Percentiles rank a stretch among this genome's conserved stretches.
Evolutionary conservation across 2,888 invertebrate genomes (phyloP).

Genomic region (Hydropsyche betteni): DNA sequence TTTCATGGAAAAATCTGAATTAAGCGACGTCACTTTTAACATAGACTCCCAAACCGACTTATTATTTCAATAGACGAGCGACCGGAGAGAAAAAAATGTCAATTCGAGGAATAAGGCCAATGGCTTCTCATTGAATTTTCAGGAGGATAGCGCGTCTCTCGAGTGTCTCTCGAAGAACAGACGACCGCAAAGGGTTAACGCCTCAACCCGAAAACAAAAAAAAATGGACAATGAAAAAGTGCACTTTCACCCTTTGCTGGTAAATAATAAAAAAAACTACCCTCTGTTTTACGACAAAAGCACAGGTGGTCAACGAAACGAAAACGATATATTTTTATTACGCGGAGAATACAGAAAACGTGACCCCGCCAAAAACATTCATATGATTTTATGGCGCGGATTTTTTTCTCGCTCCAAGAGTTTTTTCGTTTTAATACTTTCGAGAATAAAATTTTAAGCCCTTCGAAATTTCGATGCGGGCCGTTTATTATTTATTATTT

Average conservation of each 20-base stretch:
- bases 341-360: conserved; percentile 26
- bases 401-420: too few relatives aligned
- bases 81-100: background rate
- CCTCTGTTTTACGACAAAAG: conserved; percentile 45
- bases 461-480: too few relatives aligned
- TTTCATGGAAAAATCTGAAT: background rate
- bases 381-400: conserved; percentile 5
- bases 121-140: conserved; percentile 45
- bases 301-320: conserved; percentile 46
- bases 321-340: conserved; percentile 38
- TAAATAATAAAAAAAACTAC: conserved; percentile 47
- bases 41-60: background rate
- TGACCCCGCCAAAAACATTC: conserved; percentile 29
- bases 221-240: conserved; percentile 45
- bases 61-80: conserved; percentile 1
- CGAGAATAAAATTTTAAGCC: too few relatives aligned
- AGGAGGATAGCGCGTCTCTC: conserved; percentile 19
- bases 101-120: conserved; percentile 30
- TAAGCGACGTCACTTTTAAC: background rate
- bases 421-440: too few relatives aligned
- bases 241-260: conserved; percentile 44
- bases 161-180: conserved; percentile 10
- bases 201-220: conserved; percentile 10
- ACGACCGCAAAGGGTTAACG: conserved; percentile 7
- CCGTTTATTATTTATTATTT: conserved; percentile 4